Evolutionary conservation across 2,113 vertebrate genomes (phyloP), one percentile per base, ranked within the genome.

Genomic region (Macrotis lagotis): DNA sequence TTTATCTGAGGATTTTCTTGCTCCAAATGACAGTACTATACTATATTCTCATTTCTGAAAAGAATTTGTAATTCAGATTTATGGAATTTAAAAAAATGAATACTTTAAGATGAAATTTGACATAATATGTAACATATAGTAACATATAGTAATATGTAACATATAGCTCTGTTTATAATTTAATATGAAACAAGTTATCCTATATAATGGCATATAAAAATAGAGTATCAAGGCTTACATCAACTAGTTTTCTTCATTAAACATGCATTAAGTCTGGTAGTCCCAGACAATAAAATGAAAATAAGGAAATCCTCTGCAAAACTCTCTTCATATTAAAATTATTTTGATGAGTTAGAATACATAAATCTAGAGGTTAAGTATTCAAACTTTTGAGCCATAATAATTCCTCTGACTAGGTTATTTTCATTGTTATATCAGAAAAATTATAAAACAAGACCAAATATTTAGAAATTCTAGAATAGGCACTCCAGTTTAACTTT

Each of bases 31-130:
- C 8, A 90, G 49, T 95, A 3, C 2, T 90, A 4, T 28, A 55
- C 48, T 93, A 90, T 14, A 1, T 0, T 52, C 51, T 91, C 26
- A 50, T 25, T 94, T 26, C 74, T 92, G n/a, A 92, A 8, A 25
- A 91, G 52, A n/a, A 94, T 92, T 91, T 94, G 59, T 91, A 51
- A 11, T 47, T 25, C 11, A 90, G 31, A 8, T 89, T 89, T 74
- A 51, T 51, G 19, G 2, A 91, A 91, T 1, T 83, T 47, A 94
- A 94, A 92, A 83, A 8, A 0, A 3, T 90, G 1, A 91, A 89
- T 16, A 91, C 2, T 14, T 89, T 94, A 92, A 90, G 44, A 96
- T 93, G 50, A 0, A 91, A 6, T 1, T 2, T 96, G 90, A 97
- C 91, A 0, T 0, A 31, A n/a, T n/a, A n/a, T n/a, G n/a, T n/a